Conservation (phyloP, 2,797 vertebrate species). For the Potorous gilbertii region DNA sequence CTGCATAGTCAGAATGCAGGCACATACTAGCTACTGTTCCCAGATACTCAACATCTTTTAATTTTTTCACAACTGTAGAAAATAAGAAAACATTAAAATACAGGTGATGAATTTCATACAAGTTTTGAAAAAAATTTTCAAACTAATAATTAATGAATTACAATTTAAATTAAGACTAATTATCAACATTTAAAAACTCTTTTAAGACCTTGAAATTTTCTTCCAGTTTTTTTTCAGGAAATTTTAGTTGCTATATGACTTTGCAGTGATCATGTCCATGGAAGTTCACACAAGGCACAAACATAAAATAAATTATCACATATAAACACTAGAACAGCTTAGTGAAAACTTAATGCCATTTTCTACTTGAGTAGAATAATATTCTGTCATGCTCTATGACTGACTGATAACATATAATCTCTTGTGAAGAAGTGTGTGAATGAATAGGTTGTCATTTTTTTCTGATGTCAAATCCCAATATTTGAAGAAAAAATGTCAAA, state of each 20-base stretch:
- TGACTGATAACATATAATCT: constrained; percentile 8
- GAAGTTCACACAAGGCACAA: neutral
- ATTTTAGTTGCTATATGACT: constrained; percentile 15
- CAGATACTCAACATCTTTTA: constrained; percentile 96
- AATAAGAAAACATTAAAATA: constrained; percentile 33
- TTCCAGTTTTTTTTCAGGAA: constrained; percentile 41
- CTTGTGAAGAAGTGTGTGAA: neutral
- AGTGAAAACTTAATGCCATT: constrained; percentile 16
- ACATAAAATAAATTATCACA: constrained; percentile 8
- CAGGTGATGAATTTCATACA: constrained; percentile 9
- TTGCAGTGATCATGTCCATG: constrained; percentile 22
- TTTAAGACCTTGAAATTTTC: constrained; percentile 39
- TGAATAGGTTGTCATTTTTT: neutral
- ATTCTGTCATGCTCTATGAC: neutral
- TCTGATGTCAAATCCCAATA: neutral
- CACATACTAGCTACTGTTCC: constrained; percentile 94
- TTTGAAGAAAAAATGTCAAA: neutral
- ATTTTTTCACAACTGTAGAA: constrained; percentile 89
- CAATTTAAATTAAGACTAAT: neutral
- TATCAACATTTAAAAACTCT: constrained; percentile 27
- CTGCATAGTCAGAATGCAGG: constrained; percentile 95
- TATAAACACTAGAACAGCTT: constrained; percentile 10
- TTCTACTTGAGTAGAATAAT: neutral
- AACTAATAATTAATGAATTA: neutral
- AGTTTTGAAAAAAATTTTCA: constrained; percentile 29